Percentiles rank a stretch among this genome's conserved stretches.
Conservation (phyloP, 2,113 vertebrate species). For the Dicaeum eximium region DNA sequence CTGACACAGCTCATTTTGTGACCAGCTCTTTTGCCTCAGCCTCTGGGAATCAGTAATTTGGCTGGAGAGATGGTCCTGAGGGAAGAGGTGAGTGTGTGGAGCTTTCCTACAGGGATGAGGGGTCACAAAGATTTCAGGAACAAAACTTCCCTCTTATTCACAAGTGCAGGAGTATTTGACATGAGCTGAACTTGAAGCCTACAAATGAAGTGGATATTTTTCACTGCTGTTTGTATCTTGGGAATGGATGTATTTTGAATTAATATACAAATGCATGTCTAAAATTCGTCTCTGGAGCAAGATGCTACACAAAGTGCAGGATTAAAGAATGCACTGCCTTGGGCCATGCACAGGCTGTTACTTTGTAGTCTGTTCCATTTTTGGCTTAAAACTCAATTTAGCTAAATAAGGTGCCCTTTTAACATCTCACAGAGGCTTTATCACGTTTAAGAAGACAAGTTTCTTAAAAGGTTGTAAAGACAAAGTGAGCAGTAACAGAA, state of each 20-base stretch:
- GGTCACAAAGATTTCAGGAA: neutral
- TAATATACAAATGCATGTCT: neutral
- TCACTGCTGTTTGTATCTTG: neutral
- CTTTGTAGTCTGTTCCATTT: neutral
- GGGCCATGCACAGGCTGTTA: neutral
- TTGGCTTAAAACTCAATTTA: neutral
- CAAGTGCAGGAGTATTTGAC: neutral
- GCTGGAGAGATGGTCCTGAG: neutral
- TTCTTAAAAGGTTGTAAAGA: neutral
- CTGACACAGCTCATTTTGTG: rapidly evolving
- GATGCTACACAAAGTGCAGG: neutral
- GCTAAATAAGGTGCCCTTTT: neutral
- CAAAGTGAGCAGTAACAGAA: neutral
- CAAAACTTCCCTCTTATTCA: rapidly evolving
- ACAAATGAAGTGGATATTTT: neutral
- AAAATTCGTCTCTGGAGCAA: neutral
- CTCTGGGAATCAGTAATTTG: neutral
- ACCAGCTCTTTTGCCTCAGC: neutral
- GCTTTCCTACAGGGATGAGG: neutral
- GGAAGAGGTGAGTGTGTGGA: rapidly evolving
- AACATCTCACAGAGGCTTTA: neutral
- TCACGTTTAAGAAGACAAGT: neutral
- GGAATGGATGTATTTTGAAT: neutral
- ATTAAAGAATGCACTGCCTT: neutral
- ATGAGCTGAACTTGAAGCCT: neutral